Base-by-base conservation (phyloP, 1,140 invertebrate genomes). In the Drosophila pectinifera region DNA sequence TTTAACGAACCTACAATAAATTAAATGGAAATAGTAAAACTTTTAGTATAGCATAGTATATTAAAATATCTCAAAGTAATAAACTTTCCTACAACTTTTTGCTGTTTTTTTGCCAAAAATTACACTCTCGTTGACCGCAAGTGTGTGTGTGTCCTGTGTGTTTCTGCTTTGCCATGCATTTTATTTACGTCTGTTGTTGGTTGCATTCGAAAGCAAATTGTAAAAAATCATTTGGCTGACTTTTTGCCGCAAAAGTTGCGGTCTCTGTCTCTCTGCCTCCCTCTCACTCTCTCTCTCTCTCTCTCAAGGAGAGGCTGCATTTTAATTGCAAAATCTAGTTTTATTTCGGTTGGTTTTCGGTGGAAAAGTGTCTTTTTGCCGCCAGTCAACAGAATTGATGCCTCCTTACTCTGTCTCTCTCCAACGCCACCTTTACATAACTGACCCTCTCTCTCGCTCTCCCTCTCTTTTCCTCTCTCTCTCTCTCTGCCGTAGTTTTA, bases 271-370 rank as follows among this genome's bases (percentile, higher is more conserved):
- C 14, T 41, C 36, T 4, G 18, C 10, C 1, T 2, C 24, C 1
- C 1, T 28, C 14, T 10, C 3, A 31, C 3, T 18, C 6, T 6
- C 41, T 34, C 5, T 22, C 41, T 43, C 6, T 22, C 16, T 24
- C 36, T 10, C 39, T 31, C 57, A 31, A 75, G 54, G 80, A 31
- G 28, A 31, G 28, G 28, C 45, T 80, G 77, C 65, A 84, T 55
- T 84, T 84, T 80, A 83, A 83, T 85, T 83, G 81, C 72, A 79
- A 84, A 80, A 63, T 62, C 65, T 49, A 75, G 70, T 80, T 83
- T 75, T 56, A 70, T 78, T 78, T 49, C 45, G 73, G 75, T 84
- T 70, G 54, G 73, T 42, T 67, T 55, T 45, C 18, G 63, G 63
- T 53, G 57, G 24, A 31, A 39, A 59, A 56, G 22, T 80, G 54